phyloP scores from a whole-genome alignment of 2,113 vertebrate species.

The Tetrax tetrax region DNA sequence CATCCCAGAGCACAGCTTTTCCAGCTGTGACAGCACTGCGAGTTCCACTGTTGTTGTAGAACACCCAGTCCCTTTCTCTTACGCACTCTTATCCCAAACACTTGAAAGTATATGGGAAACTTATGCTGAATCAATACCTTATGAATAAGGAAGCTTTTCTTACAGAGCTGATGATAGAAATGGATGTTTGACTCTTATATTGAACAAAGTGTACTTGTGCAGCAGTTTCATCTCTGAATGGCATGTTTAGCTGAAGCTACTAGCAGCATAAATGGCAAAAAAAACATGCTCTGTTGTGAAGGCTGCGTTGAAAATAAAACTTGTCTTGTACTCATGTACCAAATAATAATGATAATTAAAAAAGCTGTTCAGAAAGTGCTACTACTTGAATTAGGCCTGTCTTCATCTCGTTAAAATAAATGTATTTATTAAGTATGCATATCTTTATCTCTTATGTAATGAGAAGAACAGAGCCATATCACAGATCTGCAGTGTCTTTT shows the following conservation, averaged over 20 bases:
- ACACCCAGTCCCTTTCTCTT: not conserved
- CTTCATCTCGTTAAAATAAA: slow-evolving; percentile 55
- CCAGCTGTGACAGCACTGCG: not conserved
- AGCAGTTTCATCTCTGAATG: slow-evolving; percentile 6
- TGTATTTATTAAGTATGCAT: slow-evolving; percentile 59
- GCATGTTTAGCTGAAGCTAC: slow-evolving; percentile 13
- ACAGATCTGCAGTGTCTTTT: slow-evolving; percentile 61
- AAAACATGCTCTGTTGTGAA: not conserved
- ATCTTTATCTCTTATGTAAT: slow-evolving; percentile 53
- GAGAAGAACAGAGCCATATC: slow-evolving; percentile 50
- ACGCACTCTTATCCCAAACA: slow-evolving; percentile 23
- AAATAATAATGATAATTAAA: not conserved
- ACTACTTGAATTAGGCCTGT: slow-evolving; percentile 34
- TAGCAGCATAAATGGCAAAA: slow-evolving; percentile 14
- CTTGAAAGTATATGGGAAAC: slow-evolving; percentile 8
- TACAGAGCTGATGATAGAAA: not conserved
- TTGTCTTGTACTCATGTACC: not conserved
- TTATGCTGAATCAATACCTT: slow-evolving; percentile 3
- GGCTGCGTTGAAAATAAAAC: slow-evolving; percentile 27
- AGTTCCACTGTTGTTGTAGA: not conserved
- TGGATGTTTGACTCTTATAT: not conserved
- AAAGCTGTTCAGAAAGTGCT: slow-evolving; percentile 22
- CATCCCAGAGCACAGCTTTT: not conserved
- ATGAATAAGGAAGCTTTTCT: slow-evolving; percentile 29
- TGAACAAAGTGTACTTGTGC: slow-evolving; percentile 31